Conservation (phyloP, 2,113 vertebrate species). For the Piaya cayana region DNA sequence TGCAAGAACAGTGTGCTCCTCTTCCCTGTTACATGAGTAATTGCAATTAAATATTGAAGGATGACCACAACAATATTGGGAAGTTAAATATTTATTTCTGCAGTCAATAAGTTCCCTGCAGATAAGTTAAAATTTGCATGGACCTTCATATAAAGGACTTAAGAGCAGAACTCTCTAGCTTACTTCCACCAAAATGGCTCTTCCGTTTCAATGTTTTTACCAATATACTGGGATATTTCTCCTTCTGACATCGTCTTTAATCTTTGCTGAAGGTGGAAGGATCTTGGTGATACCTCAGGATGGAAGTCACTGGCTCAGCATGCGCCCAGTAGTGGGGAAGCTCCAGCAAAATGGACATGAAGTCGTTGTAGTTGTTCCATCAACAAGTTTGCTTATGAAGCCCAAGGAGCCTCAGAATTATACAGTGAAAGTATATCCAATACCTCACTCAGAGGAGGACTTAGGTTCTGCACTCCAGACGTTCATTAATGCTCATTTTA, state of each 20-base stretch:
- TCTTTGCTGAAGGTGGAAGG: conserved; percentile 56
- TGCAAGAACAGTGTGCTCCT: accelerated
- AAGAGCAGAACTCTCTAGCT: accelerated
- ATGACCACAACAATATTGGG: accelerated
- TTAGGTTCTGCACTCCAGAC: not conserved
- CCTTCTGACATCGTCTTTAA: not conserved
- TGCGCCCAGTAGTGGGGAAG: conserved; percentile 73
- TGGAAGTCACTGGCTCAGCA: conserved; percentile 88
- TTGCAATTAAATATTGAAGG: not conserved
- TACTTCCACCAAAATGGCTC: not conserved
- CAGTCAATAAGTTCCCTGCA: not conserved
- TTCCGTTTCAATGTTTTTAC: not conserved
- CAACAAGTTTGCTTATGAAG: conserved; percentile 76
- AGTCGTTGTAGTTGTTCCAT: conserved; percentile 81
- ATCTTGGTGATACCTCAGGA: conserved; percentile 87
- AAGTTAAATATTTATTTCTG: not conserved
- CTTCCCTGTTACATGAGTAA: not conserved
- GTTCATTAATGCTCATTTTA: not conserved
- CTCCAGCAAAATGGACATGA: conserved; percentile 81
- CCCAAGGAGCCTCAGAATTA: conserved; percentile 71
- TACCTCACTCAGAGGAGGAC: conserved; percentile 61
- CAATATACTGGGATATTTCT: not conserved
- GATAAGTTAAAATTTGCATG: not conserved
- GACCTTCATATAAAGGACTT: not conserved
- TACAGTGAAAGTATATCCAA: conserved; percentile 58